Evolutionary conservation across 2,888 invertebrate species (phyloP).

Genomic region (Latrodectus elegans): DNA sequence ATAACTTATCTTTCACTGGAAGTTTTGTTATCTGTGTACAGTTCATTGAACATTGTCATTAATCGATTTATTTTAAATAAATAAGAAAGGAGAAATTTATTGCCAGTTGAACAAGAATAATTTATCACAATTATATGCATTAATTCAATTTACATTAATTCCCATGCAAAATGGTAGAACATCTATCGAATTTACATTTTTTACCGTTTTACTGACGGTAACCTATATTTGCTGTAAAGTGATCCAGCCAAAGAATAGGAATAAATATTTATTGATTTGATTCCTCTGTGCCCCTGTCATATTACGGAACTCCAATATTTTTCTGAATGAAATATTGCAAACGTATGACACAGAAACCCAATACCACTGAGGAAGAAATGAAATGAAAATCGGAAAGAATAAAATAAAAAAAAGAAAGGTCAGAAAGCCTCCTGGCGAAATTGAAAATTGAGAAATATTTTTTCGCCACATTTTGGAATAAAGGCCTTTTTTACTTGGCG

Average conservation of each 20-base stretch:
- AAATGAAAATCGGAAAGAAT: not conserved
- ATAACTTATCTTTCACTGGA: no score
- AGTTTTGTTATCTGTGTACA: no score
- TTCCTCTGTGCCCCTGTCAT: not conserved
- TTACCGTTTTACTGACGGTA: no score
- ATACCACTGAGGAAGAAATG: not conserved
- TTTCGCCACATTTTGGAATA: conserved; percentile 5
- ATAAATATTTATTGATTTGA: not conserved
- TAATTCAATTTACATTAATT: no score
- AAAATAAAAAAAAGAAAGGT: not conserved
- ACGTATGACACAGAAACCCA: conserved; percentile 1
- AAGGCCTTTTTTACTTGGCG: not conserved
- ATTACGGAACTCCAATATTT: not conserved
- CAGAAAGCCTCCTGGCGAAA: not conserved
- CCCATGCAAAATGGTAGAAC: no score
- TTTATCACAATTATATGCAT: no score
- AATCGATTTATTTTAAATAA: no score
- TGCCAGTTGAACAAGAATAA: no score
- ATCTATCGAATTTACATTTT: no score
- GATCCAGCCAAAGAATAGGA: not conserved
- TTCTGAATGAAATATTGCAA: not conserved
- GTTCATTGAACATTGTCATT: no score
- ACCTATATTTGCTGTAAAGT: no score
- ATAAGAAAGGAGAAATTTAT: no score
- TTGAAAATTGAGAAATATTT: conserved; percentile 5